Evolutionary conservation across 1,140 invertebrate species (phyloP).

Genomic region (Macrobrachium rosenbergii): DNA sequence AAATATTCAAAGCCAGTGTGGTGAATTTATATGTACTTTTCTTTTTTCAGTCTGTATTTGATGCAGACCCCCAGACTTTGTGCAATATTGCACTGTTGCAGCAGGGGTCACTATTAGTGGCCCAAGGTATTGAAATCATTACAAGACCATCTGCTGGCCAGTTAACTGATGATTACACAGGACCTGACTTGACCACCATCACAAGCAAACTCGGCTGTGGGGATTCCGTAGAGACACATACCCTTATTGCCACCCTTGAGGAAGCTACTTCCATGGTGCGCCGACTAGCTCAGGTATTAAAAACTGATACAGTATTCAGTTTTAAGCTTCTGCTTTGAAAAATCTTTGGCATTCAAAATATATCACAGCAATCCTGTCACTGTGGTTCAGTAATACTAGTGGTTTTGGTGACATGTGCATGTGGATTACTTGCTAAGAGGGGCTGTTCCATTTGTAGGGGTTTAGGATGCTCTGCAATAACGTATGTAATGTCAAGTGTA

Average conservation of each 20-base stretch:
- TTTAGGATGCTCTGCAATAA: no score
- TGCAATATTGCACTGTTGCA: constrained; percentile 83
- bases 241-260: constrained; percentile 66
- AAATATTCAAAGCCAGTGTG: no score
- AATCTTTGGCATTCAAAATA: no score
- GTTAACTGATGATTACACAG: constrained; percentile 70
- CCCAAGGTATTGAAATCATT: constrained; percentile 82
- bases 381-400: no score
- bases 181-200: constrained; percentile 71
- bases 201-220: constrained; percentile 52
- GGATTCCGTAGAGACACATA: constrained; percentile 67
- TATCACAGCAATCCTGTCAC: no score
- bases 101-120: constrained; percentile 82
- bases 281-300: constrained; percentile 47
- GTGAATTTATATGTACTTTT: not conserved
- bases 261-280: constrained; percentile 52
- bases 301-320: not conserved
- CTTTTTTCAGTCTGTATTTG: constrained; percentile 84
- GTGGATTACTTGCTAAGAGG: no score
- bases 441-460: no score
- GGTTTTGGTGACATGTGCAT: no score
- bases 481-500: no score
- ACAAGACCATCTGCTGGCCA: constrained; percentile 70
- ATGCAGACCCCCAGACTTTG: constrained; percentile 89
- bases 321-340: not conserved